A percentile compares a stretch with the other conserved stretches of the same genome.
Evolutionary conservation across 1,140 invertebrate genomes (phyloP).

Genomic region (Hermetia illucens): DNA sequence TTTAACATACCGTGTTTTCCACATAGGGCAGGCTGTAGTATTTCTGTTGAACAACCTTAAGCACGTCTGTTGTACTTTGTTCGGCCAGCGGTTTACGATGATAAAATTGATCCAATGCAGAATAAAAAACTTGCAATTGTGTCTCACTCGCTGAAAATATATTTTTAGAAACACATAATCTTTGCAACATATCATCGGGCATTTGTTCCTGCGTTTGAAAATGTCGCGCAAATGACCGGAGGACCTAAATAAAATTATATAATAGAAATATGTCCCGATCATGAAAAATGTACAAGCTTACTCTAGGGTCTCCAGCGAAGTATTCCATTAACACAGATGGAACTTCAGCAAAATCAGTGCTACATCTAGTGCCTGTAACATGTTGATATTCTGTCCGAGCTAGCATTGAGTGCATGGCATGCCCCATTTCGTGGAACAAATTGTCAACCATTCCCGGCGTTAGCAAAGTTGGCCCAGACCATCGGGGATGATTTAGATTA

Average conservation of each 20-base stretch:
- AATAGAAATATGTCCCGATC: background rate
- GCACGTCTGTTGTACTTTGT: slow-evolving; percentile 59
- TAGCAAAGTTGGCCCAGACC: slow-evolving; percentile 65
- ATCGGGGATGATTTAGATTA: slow-evolving; percentile 60
- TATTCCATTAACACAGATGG: slow-evolving; percentile 98
- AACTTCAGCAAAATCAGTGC: slow-evolving; percentile 96
- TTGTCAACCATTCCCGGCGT: slow-evolving; percentile 81
- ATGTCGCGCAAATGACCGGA: slow-evolving; percentile 79
- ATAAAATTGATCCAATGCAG: slow-evolving; percentile 77
- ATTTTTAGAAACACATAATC: slow-evolving; percentile 68
- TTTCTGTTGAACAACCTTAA: slow-evolving; percentile 61
- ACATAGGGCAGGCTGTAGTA: slow-evolving; percentile 83
- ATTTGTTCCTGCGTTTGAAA: slow-evolving; percentile 80
- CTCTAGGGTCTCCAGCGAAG: slow-evolving; percentile 81
- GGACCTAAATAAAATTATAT: slow-evolving; percentile 27
- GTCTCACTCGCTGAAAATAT: slow-evolving; percentile 81
- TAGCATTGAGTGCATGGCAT: slow-evolving; percentile 98
- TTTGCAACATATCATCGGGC: slow-evolving; percentile 57
- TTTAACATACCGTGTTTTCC: slow-evolving; percentile 56
- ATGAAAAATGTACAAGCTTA: slow-evolving; percentile 28
- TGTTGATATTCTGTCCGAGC: slow-evolving; percentile 92
- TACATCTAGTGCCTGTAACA: slow-evolving; percentile 90
- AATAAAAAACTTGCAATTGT: slow-evolving; percentile 82
- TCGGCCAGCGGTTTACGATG: slow-evolving; percentile 46
- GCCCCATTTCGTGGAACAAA: slow-evolving; percentile 98